Evolutionary conservation across 2,888 invertebrate genomes (phyloP), one percentile per base, ranked within the genome.

Genomic region (Chymomyza procnemis): DNA sequence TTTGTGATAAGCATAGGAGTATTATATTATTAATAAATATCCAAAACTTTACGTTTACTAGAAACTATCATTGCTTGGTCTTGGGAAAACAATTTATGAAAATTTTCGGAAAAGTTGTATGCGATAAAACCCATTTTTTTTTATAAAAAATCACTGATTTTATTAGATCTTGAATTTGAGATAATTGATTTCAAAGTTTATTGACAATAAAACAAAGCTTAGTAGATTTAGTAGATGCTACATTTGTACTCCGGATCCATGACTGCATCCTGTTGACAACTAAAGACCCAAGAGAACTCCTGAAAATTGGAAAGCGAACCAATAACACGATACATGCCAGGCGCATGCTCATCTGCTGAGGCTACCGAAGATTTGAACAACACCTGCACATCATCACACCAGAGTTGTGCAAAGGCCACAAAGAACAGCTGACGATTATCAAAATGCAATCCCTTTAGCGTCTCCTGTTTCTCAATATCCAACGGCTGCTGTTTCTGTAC

Each of bases 221-320:
- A 41, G 34, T 9, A 19, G 47, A 57, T 4, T 66, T 76, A 90
- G 76, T 88, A 90, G 21, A 90, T 86, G 57, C 78, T 62, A 61
- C 90, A 90, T 70, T 90, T 90, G 62, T 76, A 86, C 48, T 84
- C 84, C 2, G 90, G 90, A 82, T 90, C 88, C 90, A 90, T 90
- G 12, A 69, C 74, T 0, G 85, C 79, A 22, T 80, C 78, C 30
- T 75, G 85, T 1, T 75, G 70, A 18, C 90, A 90, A 55, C 88
- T 84, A 46, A 86, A 89, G 47, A 89, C 80, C 83, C 88, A 87
- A 0, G 90, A 78, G 64, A 90, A 90, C 64, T 90, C 90, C 18
- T 86, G 82, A 55, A 89, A 90, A 67, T 90, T 90, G 22, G 87
- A 88, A 9, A 90, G 64, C 0, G 89, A 67, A 0, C 89, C 90